Evolutionary conservation across 2,113 vertebrate species (phyloP).

Genomic region (Epinephelus moara): DNA sequence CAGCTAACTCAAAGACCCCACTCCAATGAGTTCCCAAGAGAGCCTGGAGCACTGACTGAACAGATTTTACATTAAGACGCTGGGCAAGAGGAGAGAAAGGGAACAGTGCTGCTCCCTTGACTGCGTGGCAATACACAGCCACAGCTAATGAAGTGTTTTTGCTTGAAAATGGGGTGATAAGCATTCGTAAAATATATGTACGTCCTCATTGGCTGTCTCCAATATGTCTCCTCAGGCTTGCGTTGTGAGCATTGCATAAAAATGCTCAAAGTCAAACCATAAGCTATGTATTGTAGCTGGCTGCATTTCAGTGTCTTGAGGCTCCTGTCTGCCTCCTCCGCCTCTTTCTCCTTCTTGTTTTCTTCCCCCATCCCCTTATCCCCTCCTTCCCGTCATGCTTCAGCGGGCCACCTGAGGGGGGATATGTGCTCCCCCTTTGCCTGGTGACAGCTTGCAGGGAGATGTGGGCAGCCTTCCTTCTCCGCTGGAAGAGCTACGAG

Average conservation of each 20-base stretch:
- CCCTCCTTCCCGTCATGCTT: conserved; percentile 57
- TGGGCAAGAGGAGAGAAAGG: conserved; percentile 11
- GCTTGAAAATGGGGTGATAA: conserved; percentile 62
- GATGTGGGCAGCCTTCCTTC: conserved; percentile 63
- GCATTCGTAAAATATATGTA: conserved; percentile 48
- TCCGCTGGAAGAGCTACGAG: conserved; percentile 46
- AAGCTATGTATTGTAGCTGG: conserved; percentile 48
- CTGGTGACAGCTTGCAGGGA: conserved; percentile 72
- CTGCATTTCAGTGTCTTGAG: conserved; percentile 58
- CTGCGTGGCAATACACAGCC: conserved; percentile 40
- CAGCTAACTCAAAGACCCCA: conserved; percentile 25
- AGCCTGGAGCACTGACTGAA: conserved; percentile 40
- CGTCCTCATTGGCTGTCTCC: conserved; percentile 37
- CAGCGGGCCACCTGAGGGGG: conserved; percentile 62
- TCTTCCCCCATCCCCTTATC: conserved; percentile 38
- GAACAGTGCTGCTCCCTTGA: conserved; percentile 19
- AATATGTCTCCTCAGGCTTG: conserved; percentile 5
- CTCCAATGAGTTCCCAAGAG: conserved; percentile 46
- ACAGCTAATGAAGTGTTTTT: conserved; percentile 60
- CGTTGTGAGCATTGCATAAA: conserved; percentile 52
- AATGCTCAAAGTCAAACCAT: conserved; percentile 58
- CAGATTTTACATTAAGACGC: conserved; percentile 50
- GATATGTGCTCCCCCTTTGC: conserved; percentile 41
- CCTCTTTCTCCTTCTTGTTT: conserved; percentile 26
- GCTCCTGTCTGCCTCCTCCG: conserved; percentile 50